Evolutionary conservation across 2,888 invertebrate genomes (phyloP).

Genomic region (Frankliniella fusca): DNA sequence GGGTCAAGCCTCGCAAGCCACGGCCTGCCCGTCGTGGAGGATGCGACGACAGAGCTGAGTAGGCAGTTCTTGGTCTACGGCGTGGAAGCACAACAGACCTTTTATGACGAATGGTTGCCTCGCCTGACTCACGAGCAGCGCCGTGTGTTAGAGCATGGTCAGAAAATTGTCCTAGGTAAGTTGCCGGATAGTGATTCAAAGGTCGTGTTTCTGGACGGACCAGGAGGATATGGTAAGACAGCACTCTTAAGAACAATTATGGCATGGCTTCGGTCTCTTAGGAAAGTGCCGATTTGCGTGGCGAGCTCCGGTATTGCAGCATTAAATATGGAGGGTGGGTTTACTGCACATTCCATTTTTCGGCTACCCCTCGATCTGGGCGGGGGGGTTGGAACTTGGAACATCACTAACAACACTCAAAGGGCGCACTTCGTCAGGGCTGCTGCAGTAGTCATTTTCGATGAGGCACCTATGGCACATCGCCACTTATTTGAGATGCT

Average conservation of each 20-base stretch:
- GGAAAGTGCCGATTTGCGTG: slow-evolving; percentile 23
- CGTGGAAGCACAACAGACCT: slow-evolving; percentile 7
- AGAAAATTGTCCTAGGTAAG: too few species aligned
- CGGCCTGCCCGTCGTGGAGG: slow-evolving; percentile 32
- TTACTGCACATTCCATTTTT: slow-evolving; percentile 36
- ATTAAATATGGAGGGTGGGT: slow-evolving; percentile 32
- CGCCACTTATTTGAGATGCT: slow-evolving; percentile 32
- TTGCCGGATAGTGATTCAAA: too few species aligned
- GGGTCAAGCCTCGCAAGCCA: slow-evolving; percentile 19
- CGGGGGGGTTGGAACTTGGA: slow-evolving; percentile 32
- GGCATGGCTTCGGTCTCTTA: slow-evolving; percentile 30
- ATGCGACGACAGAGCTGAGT: slow-evolving; percentile 31
- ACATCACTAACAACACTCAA: slow-evolving; percentile 33
- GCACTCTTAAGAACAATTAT: slow-evolving; percentile 30
- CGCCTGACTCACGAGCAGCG: slow-evolving; percentile 33
- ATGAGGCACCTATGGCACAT: slow-evolving; percentile 35
- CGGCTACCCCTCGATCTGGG: slow-evolving; percentile 33
- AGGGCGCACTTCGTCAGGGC: slow-evolving; percentile 33
- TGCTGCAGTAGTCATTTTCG: slow-evolving; percentile 34
- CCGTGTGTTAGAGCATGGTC: too few species aligned
- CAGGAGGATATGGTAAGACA: slow-evolving; percentile 36
- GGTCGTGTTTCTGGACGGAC: slow-evolving; percentile 34
- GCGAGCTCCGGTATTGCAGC: slow-evolving; percentile 30
- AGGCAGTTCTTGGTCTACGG: slow-evolving; percentile 31
- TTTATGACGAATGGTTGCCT: slow-evolving; percentile 31